Percentiles rank a stretch among this genome's conserved stretches.
These are phyloP conservation scores for Minunthozetes semirufus DNA, from an alignment of 2,888 invertebrate genomes.

Conservation along the genomic window DNA sequence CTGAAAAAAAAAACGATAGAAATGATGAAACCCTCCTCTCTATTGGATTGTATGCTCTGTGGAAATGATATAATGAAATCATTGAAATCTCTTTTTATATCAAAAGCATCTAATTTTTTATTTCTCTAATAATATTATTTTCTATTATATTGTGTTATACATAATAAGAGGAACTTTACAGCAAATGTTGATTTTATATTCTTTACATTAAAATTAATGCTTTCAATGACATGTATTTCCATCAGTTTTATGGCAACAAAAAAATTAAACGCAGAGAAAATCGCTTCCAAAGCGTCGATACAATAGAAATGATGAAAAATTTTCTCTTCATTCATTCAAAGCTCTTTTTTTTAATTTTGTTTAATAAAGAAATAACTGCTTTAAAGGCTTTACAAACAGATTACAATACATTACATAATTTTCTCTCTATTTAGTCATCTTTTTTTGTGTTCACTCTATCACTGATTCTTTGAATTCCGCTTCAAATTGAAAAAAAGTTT, in stretches of 20 bases:
- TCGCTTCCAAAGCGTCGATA: not conserved
- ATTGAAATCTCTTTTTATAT: not conserved
- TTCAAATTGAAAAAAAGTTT: not conserved
- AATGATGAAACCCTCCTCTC: not conserved
- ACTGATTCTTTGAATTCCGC: no score
- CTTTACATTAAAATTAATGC: slow-evolving; percentile 11
- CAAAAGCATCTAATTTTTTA: not conserved
- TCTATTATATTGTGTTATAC: slow-evolving; percentile 8
- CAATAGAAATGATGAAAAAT: not conserved
- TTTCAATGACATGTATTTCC: slow-evolving; percentile 19
- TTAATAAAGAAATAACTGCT: slow-evolving; percentile 17
- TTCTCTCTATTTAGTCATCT: not conserved
- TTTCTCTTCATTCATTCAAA: not conserved
- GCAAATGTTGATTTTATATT: slow-evolving; percentile 18
- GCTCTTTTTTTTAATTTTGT: not conserved
- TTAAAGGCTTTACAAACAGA: slow-evolving; percentile 1
- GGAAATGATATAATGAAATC: slow-evolving; percentile 16
- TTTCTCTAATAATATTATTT: slow-evolving; percentile 10
- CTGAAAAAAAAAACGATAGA: not conserved
- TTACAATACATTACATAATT: slow-evolving; percentile 14
- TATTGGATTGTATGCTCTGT: not conserved
- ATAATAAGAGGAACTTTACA: slow-evolving; percentile 23
- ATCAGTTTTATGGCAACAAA: slow-evolving; percentile 20
- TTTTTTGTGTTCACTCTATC: not conserved
- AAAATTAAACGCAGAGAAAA: slow-evolving; percentile 12